phyloP scores from a whole-genome alignment of 2,888 invertebrate species.

The Dascillus cervinus region DNA sequence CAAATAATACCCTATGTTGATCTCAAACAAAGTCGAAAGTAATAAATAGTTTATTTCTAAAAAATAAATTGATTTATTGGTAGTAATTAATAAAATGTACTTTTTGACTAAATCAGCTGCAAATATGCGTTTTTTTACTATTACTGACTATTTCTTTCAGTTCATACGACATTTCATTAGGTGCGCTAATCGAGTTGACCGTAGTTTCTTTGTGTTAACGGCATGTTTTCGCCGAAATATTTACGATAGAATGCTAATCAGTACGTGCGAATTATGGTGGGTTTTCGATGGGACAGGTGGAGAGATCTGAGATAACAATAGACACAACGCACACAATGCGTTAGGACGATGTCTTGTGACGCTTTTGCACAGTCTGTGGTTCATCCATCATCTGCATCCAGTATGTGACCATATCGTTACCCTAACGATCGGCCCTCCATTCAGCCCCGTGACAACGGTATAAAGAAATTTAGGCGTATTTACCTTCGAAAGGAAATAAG shows the following conservation, averaged over 20 bases:
- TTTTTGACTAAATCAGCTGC: conserved; percentile 20
- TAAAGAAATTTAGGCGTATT: conserved; percentile 20
- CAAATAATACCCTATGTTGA: no score
- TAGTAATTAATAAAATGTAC: no score
- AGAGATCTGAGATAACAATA: no score
- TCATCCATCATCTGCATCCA: conserved; percentile 20
- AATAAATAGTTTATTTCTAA: no score
- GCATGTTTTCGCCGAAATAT: conserved; percentile 20
- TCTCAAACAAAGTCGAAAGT: no score
- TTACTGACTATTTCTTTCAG: no score
- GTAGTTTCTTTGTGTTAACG: conserved; percentile 8
- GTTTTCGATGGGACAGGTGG: no score
- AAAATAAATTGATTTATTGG: no score
- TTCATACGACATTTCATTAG: conserved; percentile 23
- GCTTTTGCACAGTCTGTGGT: conserved; percentile 18
- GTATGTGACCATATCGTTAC: conserved; percentile 17
- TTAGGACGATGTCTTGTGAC: no score
- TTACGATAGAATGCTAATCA: conserved; percentile 29
- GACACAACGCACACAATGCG: no score
- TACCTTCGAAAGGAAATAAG: no score
- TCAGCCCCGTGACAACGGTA: conserved; percentile 16
- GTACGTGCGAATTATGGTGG: no score
- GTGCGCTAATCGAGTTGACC: conserved; percentile 19
- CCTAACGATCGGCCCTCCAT: conserved; percentile 19
- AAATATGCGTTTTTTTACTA: conserved; percentile 20